A percentile compares a stretch with the other conserved stretches of the same genome.
Evolutionary conservation across 2,113 vertebrate genomes (phyloP).

Genomic region (Lepus timidus): DNA sequence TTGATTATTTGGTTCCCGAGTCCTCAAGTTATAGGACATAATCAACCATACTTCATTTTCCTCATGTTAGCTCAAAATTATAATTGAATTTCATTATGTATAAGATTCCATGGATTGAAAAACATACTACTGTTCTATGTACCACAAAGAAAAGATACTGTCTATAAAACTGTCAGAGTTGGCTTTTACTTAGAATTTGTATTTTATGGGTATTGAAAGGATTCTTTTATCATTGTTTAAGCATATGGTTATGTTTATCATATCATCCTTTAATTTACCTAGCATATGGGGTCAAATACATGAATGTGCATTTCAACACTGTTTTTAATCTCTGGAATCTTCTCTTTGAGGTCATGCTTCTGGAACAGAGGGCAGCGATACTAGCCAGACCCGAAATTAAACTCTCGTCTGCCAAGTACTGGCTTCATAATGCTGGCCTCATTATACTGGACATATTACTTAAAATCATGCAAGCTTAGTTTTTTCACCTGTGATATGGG

Average conservation of each 20-base stretch:
- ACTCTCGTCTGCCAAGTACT: background rate
- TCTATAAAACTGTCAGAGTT: background rate
- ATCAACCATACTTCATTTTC: background rate
- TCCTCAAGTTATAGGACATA: background rate
- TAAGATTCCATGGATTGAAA: background rate
- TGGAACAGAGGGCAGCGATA: background rate
- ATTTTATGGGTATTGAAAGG: conserved; percentile 11
- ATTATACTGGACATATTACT: background rate
- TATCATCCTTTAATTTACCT: background rate
- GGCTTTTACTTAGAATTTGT: background rate
- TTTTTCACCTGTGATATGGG: background rate
- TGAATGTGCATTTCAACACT: background rate
- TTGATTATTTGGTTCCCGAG: background rate
- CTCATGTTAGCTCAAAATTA: background rate
- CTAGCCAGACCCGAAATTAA: background rate
- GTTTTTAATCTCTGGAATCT: background rate
- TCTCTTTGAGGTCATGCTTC: background rate
- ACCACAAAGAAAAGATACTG: background rate
- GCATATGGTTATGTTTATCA: background rate
- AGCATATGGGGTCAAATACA: background rate
- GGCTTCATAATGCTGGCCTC: background rate
- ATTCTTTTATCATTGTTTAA: background rate
- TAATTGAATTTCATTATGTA: background rate
- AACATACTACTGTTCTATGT: background rate
- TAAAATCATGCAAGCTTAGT: background rate